Conservation (phyloP, 2,113 vertebrate species). For the Tragelaphus imberbis region DNA sequence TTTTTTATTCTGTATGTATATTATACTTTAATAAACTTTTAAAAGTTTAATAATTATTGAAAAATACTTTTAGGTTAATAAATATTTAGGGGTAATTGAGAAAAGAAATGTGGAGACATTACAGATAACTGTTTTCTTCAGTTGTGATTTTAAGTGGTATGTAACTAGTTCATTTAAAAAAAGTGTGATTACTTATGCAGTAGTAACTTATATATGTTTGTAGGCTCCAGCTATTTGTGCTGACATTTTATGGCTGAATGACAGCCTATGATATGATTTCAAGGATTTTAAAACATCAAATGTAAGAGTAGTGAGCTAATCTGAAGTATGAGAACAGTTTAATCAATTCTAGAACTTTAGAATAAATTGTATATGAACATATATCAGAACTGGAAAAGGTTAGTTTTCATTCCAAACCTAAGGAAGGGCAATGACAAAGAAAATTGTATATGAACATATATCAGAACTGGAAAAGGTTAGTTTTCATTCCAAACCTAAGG, state of each 20-base stretch:
- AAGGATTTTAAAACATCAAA: not conserved
- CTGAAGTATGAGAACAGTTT: not conserved
- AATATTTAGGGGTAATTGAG: not conserved
- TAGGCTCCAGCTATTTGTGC: not conserved
- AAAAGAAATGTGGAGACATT: not conserved
- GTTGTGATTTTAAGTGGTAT: not conserved
- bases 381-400: not conserved
- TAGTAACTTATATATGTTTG: not conserved
- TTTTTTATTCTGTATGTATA: not conserved
- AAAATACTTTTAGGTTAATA: not conserved
- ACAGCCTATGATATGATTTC: not conserved
- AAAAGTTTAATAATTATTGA: not conserved
- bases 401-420: not conserved
- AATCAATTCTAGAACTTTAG: not conserved
- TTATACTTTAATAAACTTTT: not conserved
- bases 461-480: not conserved
- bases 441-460: too few species aligned
- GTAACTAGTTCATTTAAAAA: not conserved
- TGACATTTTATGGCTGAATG: not conserved
- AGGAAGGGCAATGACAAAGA: not conserved
- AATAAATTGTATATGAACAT: not conserved
- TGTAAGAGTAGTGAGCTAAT: not conserved
- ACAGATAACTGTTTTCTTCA: not conserved
- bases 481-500: not conserved
- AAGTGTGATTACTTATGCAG: not conserved